Evolutionary conservation across 1,140 invertebrate species (phyloP).

Genomic region (Macrobrachium rosenbergii): DNA sequence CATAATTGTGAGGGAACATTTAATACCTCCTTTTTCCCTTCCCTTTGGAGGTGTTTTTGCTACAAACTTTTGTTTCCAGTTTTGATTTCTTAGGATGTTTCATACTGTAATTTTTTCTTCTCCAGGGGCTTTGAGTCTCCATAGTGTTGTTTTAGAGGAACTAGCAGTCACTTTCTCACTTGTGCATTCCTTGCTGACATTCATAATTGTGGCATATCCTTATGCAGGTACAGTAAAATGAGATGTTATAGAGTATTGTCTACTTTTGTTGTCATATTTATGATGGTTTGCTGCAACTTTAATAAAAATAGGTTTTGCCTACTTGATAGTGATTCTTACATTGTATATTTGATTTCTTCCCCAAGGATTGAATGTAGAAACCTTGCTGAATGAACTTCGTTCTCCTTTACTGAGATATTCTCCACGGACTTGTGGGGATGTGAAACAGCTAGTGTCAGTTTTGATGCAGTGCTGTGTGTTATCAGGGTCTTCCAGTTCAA

Average conservation of each 20-base stretch:
- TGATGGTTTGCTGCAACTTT: not conserved
- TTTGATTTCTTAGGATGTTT: too few species aligned
- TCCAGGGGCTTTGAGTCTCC: slow-evolving; percentile 33
- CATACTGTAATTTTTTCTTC: not conserved
- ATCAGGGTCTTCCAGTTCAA: slow-evolving; percentile 22
- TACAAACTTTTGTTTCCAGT: too few species aligned
- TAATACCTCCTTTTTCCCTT: too few species aligned
- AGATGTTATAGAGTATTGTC: not conserved
- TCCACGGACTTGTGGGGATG: slow-evolving; percentile 42
- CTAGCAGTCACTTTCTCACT: slow-evolving; percentile 49
- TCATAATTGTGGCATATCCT: slow-evolving; percentile 49
- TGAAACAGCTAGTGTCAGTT: slow-evolving; percentile 57
- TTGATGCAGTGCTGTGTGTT: slow-evolving; percentile 55
- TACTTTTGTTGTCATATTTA: not conserved
- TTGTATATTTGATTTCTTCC: not conserved
- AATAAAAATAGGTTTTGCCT: not conserved
- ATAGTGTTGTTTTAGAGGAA: slow-evolving; percentile 45
- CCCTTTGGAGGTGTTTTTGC: too few species aligned
- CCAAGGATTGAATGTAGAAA: slow-evolving; percentile 39
- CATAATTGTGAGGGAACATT: too few species aligned
- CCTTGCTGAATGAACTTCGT: slow-evolving; percentile 48
- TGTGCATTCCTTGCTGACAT: slow-evolving; percentile 50
- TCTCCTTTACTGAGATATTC: slow-evolving; percentile 45
- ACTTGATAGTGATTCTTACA: not conserved
- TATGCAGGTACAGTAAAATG: slow-evolving; percentile 33